These are phyloP conservation scores for Venusia cambrica DNA, from an alignment of 2,888 invertebrate species.

Conservation along the genomic window DNA sequence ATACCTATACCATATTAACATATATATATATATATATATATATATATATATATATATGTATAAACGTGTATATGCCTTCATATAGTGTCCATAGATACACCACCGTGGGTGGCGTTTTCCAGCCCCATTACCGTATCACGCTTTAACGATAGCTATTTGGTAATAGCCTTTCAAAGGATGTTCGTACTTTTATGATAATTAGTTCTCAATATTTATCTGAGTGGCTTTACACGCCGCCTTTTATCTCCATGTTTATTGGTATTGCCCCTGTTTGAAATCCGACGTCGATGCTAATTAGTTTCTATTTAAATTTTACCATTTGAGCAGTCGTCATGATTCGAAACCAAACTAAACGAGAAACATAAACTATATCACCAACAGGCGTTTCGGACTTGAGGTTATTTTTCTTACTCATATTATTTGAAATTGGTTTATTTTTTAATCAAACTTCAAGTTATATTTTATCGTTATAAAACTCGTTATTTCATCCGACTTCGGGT, in stretches of 20 bases:
- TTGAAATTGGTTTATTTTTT: too few relatives aligned
- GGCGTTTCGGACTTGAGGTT: too few relatives aligned
- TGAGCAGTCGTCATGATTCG: constrained; percentile 32
- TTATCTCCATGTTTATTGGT: constrained; percentile 70
- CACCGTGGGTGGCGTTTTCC: constrained; percentile 59
- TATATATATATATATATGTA: too few relatives aligned
- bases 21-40: too few relatives aligned
- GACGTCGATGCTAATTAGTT: constrained; percentile 52
- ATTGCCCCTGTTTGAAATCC: constrained; percentile 55
- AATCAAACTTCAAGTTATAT: too few relatives aligned
- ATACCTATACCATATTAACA: too few relatives aligned
- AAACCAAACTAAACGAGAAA: background rate
- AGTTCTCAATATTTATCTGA: constrained; percentile 72
- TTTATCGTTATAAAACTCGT: too few relatives aligned
- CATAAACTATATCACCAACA: too few relatives aligned
- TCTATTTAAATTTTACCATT: constrained; percentile 43
- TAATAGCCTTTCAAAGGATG: constrained; percentile 65
- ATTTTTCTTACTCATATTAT: too few relatives aligned
- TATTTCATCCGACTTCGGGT: too few relatives aligned
- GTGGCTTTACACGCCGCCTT: constrained; percentile 60
- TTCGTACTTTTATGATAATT: constrained; percentile 77
- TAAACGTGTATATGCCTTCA: too few relatives aligned
- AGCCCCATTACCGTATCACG: constrained; percentile 49
- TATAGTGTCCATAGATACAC: too few relatives aligned
- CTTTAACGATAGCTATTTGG: constrained; percentile 73